Evolutionary conservation across 2,113 vertebrate genomes (phyloP).

Genomic region (Engystomops pustulosus): DNA sequence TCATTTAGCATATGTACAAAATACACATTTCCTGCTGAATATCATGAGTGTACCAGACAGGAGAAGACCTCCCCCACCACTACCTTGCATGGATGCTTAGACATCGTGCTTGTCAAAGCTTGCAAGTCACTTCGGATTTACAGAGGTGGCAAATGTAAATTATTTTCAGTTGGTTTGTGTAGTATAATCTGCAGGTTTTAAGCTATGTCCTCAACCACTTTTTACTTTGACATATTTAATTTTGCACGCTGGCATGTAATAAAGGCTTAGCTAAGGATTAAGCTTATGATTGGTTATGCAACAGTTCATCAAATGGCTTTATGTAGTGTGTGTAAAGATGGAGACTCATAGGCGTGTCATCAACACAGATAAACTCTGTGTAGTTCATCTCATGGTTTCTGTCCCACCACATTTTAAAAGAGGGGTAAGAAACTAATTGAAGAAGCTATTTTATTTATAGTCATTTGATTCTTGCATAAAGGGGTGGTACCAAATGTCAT

Average conservation of each 20-base stretch:
- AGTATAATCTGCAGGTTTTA: neutral
- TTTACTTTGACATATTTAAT: neutral
- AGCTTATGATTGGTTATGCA: neutral
- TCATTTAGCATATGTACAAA: neutral
- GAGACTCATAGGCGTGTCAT: neutral
- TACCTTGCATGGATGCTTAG: neutral
- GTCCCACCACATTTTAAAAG: too few species aligned
- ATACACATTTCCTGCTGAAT: neutral
- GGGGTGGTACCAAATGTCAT: too few species aligned
- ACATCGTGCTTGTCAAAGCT: neutral
- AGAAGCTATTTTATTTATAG: too few species aligned
- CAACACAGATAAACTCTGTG: neutral
- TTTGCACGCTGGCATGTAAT: neutral
- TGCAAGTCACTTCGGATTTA: neutral
- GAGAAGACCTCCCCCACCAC: neutral
- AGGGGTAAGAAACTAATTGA: too few species aligned
- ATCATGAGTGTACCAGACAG: neutral
- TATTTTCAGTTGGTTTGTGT: neutral
- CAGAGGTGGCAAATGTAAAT: neutral
- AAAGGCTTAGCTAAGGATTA: neutral
- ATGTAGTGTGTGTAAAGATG: too few species aligned
- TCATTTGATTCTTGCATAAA: too few species aligned
- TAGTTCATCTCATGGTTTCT: neutral
- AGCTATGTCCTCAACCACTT: neutral
- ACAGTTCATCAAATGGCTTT: neutral